Conservation (phyloP, 2,888 invertebrate species). For the Pammene fasciana region DNA sequence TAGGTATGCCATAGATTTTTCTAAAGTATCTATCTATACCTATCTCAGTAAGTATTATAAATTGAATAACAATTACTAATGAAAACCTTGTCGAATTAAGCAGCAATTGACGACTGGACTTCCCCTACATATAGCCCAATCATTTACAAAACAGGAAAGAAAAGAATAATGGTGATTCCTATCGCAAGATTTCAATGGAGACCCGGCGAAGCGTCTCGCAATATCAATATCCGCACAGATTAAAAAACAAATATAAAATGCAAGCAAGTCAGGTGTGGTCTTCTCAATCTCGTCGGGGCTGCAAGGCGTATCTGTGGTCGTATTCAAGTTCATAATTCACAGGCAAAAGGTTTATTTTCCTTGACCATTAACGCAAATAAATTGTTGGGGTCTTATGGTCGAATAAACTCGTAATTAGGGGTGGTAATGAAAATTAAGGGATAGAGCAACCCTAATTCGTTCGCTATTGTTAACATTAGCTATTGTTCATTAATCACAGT, state of each 20-base stretch:
- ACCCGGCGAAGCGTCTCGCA: slow-evolving; percentile 63
- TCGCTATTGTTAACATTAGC: slow-evolving; percentile 54
- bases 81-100: slow-evolving; percentile 8
- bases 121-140: slow-evolving; percentile 18
- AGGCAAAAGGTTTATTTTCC: slow-evolving; percentile 15
- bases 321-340: slow-evolving; percentile 3
- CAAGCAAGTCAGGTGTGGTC: slow-evolving; percentile 73
- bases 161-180: slow-evolving; percentile 56
- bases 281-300: slow-evolving; percentile 58
- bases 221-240: slow-evolving; percentile 74
- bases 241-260: slow-evolving; percentile 62
- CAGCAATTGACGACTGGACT: slow-evolving; percentile 7
- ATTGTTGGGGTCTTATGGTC: slow-evolving; percentile 54
- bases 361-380: slow-evolving; percentile 36
- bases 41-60: too few relatives aligned
- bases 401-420: slow-evolving; percentile 75
- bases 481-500: slow-evolving; percentile 69
- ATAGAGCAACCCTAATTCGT: slow-evolving; percentile 65
- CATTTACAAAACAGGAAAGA: slow-evolving; percentile 47
- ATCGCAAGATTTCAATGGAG: slow-evolving; percentile 62
- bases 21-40: too few relatives aligned
- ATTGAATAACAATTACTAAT: slow-evolving; percentile 1
- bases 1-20: too few relatives aligned
- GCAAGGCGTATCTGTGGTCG: background rate
- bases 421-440: slow-evolving; percentile 79